These are phyloP conservation scores for Amphipoea lucens DNA, from an alignment of 2,888 invertebrate species.

Conservation along the genomic window DNA sequence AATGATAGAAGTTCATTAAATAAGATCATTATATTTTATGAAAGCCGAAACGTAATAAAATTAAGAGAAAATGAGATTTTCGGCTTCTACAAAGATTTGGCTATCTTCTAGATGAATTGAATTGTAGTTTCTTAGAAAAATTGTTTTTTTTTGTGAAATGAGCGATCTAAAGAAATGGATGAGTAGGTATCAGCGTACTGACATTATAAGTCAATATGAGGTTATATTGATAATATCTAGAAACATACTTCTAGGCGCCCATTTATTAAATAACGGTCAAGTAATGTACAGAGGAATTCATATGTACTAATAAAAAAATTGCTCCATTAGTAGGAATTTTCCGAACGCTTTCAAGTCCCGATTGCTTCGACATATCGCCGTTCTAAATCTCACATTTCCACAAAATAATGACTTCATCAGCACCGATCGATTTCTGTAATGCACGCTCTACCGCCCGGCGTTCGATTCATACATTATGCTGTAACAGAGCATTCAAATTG, in stretches of 20 bases:
- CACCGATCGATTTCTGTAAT: slow-evolving; percentile 58
- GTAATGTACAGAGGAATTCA: slow-evolving; percentile 51
- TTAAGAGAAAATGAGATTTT: slow-evolving; percentile 11
- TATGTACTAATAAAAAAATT: slow-evolving; percentile 55
- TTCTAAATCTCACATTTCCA: slow-evolving; percentile 61
- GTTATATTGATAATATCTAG: neutral
- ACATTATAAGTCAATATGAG: neutral
- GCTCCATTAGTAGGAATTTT: slow-evolving; percentile 62
- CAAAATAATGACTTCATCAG: slow-evolving; percentile 60
- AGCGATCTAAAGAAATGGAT: neutral
- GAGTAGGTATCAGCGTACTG: neutral
- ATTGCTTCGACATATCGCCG: slow-evolving; percentile 58
- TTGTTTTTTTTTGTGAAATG: neutral
- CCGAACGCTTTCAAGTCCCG: slow-evolving; percentile 54
- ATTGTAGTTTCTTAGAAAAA: neutral
- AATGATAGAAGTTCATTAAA: slow-evolving; percentile 11
- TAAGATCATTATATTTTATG: neutral
- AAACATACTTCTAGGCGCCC: neutral
- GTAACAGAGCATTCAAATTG: slow-evolving; percentile 66
- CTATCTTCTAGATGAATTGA: neutral
- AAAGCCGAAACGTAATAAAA: slow-evolving; percentile 21
- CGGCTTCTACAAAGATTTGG: slow-evolving; percentile 7
- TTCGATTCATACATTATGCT: slow-evolving; percentile 52
- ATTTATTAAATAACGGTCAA: slow-evolving; percentile 7
- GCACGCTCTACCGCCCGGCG: slow-evolving; percentile 26